A percentile compares a stretch with the other conserved stretches of the same genome.
Conservation (phyloP, 2,888 invertebrate genomes). For the Sphecodes monilicornis region DNA sequence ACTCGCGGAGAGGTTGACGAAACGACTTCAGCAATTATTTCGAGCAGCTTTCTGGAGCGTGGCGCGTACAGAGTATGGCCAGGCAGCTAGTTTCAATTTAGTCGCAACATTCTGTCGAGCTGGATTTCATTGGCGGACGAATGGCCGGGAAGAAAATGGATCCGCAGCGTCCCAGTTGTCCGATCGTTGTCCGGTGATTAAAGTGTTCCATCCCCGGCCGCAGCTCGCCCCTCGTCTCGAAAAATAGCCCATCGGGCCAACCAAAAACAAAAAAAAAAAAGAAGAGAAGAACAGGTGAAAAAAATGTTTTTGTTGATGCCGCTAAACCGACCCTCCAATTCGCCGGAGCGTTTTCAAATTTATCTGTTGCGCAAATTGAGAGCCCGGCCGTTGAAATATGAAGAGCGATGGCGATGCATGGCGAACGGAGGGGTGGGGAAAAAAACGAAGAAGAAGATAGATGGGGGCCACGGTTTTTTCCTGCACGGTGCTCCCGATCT, state of each 20-base stretch:
- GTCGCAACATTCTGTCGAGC: neutral
- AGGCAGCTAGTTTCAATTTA: neutral
- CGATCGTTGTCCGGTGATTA: conserved; percentile 8
- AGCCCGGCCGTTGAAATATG: conserved; percentile 7
- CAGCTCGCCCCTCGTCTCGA: neutral
- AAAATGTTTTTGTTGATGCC: neutral
- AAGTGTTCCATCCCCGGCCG: neutral
- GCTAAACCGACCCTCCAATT: neutral
- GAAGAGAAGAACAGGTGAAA: neutral
- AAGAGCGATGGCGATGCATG: neutral
- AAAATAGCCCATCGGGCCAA: neutral
- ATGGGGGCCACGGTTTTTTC: neutral
- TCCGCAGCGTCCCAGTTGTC: neutral
- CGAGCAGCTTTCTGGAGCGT: neutral
- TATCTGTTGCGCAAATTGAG: conserved; percentile 26
- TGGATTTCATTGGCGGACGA: neutral
- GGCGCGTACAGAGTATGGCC: neutral
- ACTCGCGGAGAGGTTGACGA: neutral
- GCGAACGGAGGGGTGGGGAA: neutral
- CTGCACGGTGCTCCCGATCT: neutral
- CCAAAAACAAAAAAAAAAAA: neutral
- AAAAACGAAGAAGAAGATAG: neutral
- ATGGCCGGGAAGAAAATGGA: neutral
- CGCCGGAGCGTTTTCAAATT: neutral
- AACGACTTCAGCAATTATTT: neutral